These are phyloP conservation scores for Hippolais icterina DNA, from an alignment of 2,113 vertebrate genomes.

Conservation along the genomic window DNA sequence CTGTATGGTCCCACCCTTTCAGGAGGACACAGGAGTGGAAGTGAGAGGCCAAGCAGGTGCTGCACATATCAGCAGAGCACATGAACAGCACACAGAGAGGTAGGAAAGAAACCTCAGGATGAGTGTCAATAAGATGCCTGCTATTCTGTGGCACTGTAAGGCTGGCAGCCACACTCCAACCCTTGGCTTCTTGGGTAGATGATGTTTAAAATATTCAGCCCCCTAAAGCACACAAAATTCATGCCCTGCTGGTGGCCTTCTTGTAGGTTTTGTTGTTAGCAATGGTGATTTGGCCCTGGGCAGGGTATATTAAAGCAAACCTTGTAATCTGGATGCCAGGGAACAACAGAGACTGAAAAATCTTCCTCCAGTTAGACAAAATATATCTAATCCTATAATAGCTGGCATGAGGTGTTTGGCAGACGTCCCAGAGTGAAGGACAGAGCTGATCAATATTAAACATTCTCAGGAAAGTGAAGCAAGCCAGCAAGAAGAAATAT, in stretches of 20 bases:
- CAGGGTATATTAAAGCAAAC: conserved; percentile 37
- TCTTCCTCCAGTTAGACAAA: conserved; percentile 47
- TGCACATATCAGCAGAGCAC: background rate
- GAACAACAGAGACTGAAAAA: conserved; percentile 36
- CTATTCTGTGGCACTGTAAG: background rate
- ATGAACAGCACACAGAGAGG: background rate
- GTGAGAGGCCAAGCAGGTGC: background rate
- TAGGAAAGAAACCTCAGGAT: background rate
- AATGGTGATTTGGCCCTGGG: conserved; percentile 6
- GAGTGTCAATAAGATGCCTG: background rate
- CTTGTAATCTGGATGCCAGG: conserved; percentile 40
- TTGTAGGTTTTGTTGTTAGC: conserved; percentile 33
- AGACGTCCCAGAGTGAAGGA: conserved; percentile 32
- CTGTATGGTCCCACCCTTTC: background rate
- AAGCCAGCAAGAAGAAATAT: conserved; percentile 1
- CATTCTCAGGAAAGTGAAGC: background rate
- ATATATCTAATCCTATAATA: conserved; percentile 56
- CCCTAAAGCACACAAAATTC: background rate
- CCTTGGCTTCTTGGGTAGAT: background rate
- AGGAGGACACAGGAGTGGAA: background rate
- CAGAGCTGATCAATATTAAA: conserved; percentile 48
- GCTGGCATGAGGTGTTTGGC: conserved; percentile 24
- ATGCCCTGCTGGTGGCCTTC: conserved; percentile 2
- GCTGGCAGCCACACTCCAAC: background rate
- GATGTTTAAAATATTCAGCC: background rate